Conservation (phyloP, 2,113 vertebrate genomes). For the Circaetus cinerascens region DNA sequence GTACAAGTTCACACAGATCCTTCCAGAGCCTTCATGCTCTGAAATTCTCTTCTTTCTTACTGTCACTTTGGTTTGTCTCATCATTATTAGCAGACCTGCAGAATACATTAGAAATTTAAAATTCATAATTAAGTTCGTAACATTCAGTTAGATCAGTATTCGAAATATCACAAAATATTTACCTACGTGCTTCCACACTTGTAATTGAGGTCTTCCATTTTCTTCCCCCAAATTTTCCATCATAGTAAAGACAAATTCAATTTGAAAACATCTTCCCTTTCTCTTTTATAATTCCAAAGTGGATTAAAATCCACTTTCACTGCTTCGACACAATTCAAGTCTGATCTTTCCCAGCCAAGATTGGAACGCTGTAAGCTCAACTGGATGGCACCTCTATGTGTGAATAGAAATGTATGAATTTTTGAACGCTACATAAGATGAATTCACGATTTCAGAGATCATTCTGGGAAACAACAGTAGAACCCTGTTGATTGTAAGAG, state of each 20-base stretch:
- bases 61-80: conserved; percentile 27
- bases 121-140: background rate
- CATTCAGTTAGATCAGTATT: background rate
- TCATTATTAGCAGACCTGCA: conserved; percentile 29
- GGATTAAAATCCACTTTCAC: background rate
- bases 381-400: background rate
- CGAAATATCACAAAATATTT: conserved; percentile 16
- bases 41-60: conserved; percentile 41
- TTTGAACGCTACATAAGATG: rapidly evolving
- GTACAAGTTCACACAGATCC: conserved; percentile 24
- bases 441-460: background rate
- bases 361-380: background rate
- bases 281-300: background rate
- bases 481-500: background rate
- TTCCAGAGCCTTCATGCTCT: conserved; percentile 50
- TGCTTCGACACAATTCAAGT: background rate
- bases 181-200: conserved; percentile 18
- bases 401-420: background rate
- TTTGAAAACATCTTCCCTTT: background rate
- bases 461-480: background rate
- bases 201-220: background rate
- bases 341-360: background rate
- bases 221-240: conserved; percentile 10
- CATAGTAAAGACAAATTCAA: background rate
- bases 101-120: conserved; percentile 33